Conservation (phyloP, 2,113 vertebrate genomes). For the Himantopus leucocephalus region DNA sequence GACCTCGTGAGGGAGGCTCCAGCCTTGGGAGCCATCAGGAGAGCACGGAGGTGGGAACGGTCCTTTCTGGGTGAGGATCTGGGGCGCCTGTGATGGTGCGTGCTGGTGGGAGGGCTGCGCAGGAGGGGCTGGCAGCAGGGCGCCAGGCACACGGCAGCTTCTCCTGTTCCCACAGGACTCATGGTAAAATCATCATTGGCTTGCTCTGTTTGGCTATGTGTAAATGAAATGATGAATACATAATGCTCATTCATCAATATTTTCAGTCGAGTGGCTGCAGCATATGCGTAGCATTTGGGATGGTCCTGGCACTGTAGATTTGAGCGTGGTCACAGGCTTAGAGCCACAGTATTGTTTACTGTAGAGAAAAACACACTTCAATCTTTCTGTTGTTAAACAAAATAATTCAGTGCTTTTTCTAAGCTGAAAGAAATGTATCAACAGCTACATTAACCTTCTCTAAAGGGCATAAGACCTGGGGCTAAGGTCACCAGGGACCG, state of each 20-base stretch:
- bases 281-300: not conserved
- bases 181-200: not conserved
- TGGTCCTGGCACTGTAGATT: not conserved
- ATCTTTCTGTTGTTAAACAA: not conserved
- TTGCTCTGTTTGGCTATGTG: not conserved
- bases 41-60: slow-evolving; percentile 31
- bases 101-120: not conserved
- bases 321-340: not conserved
- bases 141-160: slow-evolving; percentile 33
- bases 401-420: not conserved
- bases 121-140: slow-evolving; percentile 30
- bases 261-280: slow-evolving; percentile 34
- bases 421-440: not conserved
- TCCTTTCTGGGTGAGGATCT: slow-evolving; percentile 6
- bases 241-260: slow-evolving; percentile 3
- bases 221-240: not conserved
- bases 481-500: not conserved
- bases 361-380: not conserved
- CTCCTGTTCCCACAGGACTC: not conserved
- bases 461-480: not conserved
- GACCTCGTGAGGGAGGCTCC: not conserved
- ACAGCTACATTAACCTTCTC: not conserved
- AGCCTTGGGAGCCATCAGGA: not conserved
- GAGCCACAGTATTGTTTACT: not conserved
- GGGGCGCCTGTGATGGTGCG: not conserved